phyloP scores from a whole-genome alignment of 2,797 vertebrate species.

The Phrynocephalus forsythii region DNA sequence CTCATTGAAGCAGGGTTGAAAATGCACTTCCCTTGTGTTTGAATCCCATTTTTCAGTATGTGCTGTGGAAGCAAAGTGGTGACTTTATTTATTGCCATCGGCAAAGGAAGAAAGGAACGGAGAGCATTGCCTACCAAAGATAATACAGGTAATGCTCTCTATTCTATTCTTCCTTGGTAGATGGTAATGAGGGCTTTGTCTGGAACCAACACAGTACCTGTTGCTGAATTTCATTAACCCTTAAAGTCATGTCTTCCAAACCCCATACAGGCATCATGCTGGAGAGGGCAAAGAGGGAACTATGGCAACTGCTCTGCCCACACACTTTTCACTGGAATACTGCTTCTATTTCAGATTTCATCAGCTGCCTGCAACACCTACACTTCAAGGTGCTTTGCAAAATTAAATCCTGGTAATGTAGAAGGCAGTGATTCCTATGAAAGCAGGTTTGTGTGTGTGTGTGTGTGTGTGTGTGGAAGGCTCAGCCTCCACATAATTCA shows the following conservation, averaged over 20 bases:
- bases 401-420: background rate
- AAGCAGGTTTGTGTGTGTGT: background rate
- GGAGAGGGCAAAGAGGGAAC: slow-evolving; percentile 3
- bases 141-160: background rate
- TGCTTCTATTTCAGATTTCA: slow-evolving; percentile 1
- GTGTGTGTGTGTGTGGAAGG: background rate
- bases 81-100: background rate
- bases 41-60: background rate
- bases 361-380: slow-evolving; percentile 9
- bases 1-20: background rate
- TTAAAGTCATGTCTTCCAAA: background rate
- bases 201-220: background rate
- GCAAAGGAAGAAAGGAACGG: background rate
- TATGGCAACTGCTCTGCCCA: slow-evolving; percentile 5
- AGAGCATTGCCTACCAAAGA: background rate
- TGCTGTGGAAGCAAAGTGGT: background rate
- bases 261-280: rapidly evolving
- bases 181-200: background rate
- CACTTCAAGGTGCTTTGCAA: background rate
- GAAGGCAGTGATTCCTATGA: background rate
- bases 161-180: background rate
- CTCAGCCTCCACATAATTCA: background rate
- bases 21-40: background rate
- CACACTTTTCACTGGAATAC: background rate
- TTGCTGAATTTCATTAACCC: background rate